Conservation (phyloP, 2,113 vertebrate genomes). For the Tragelaphus scriptus region DNA sequence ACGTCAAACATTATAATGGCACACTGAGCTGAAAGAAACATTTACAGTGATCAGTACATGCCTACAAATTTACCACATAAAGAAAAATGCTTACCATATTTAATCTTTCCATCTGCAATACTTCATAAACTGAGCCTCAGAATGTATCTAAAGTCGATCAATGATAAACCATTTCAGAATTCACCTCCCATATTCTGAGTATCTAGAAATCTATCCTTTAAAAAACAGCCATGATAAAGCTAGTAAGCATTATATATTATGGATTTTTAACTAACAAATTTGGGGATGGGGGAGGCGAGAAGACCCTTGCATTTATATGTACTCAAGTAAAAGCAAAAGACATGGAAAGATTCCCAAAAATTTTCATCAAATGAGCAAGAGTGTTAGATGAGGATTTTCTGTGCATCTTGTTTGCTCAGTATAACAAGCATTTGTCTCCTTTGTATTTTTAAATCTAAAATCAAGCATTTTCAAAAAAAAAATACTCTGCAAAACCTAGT, state of each 20-base stretch:
- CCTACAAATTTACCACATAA: rapidly evolving
- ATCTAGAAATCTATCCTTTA: rapidly evolving
- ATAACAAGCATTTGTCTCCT: neutral
- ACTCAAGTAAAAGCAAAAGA: neutral
- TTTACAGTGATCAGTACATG: rapidly evolving
- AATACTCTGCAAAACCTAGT: neutral
- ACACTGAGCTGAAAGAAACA: slow-evolving; percentile 90
- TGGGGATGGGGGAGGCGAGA: neutral
- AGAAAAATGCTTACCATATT: rapidly evolving
- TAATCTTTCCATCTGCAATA: neutral
- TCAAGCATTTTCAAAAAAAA: neutral
- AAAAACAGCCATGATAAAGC: rapidly evolving
- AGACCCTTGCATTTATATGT: rapidly evolving
- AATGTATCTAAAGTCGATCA: rapidly evolving
- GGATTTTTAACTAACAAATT: neutral
- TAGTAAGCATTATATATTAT: rapidly evolving
- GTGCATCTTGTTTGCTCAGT: neutral
- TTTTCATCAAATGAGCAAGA: rapidly evolving
- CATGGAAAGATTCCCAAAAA: rapidly evolving
- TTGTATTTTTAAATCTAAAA: neutral
- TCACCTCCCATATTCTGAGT: rapidly evolving
- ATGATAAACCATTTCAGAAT: neutral
- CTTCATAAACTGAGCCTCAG: neutral
- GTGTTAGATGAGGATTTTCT: rapidly evolving
- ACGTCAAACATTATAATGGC: slow-evolving; percentile 99